These are phyloP conservation scores for Drosophila setosimentum DNA, from an alignment of 2,888 invertebrate species.

Conservation along the genomic window DNA sequence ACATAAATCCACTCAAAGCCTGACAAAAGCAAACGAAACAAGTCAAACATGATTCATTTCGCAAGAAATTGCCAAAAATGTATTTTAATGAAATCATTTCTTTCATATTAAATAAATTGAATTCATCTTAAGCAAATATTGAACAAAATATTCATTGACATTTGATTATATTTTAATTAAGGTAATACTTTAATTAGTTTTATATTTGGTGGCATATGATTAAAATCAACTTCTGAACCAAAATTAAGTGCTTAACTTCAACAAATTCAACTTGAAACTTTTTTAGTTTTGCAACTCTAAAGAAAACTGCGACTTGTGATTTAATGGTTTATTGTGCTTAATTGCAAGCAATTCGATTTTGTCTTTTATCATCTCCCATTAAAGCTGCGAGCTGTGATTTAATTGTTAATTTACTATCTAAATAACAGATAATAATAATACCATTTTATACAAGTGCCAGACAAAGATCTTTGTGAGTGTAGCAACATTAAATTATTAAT, in stretches of 20 bases:
- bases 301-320: neutral
- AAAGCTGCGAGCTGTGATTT: neutral
- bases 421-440: too few relatives aligned
- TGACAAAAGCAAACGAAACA: neutral
- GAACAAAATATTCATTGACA: neutral
- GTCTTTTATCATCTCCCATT: neutral
- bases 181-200: neutral
- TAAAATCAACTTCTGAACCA: neutral
- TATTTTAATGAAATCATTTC: neutral
- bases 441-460: too few relatives aligned
- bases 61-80: neutral
- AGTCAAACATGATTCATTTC: conserved; percentile 9
- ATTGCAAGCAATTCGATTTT: neutral
- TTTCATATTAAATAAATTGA: neutral
- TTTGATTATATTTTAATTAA: neutral
- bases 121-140: neutral
- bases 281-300: neutral
- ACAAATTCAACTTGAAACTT: neutral
- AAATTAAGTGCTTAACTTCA: too few relatives aligned
- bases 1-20: conserved; percentile 4
- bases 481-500: too few relatives aligned
- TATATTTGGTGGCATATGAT: neutral
- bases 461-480: too few relatives aligned
- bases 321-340: neutral
- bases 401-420: too few relatives aligned